Base-by-base conservation (phyloP, 2,888 invertebrate genomes). In the Carcina quercana region DNA sequence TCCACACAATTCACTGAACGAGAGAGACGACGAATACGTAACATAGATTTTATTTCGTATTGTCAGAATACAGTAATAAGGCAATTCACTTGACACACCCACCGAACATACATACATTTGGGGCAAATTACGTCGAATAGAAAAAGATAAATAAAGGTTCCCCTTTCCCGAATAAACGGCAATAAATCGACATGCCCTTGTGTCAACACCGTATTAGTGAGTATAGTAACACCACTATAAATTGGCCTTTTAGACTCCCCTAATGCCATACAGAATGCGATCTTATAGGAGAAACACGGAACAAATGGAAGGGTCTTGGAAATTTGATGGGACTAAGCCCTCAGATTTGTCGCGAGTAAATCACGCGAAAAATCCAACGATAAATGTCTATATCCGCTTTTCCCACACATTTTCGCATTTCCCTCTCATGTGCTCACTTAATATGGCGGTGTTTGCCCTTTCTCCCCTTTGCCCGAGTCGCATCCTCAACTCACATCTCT, bases 381-480 rank as follows among this genome's bases (percentile, higher is more conserved):
- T 80, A 79, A 79, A 82, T 65, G 80, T 82, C 82, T 80, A 79
- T 82, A 83, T 82, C 82, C 80, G 79, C 69, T 80, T 80, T 82
- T 80, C 79, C 76, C 80, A 83, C 79, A 76, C 80, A 78, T 82
- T 83, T 82, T 79, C 74, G 64, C 74, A 61, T 74, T 78, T 69
- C 78, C 80, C 7, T 79, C 79, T 80, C 82, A 79, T 83, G 80
- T 82, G 82, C 79, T 80, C 82, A 82, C 78, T 83, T 82, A 80
- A 80, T 79, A 80, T 80, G 80, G 73, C 67, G 72, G 66, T 80
- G 75, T 80, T 82, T 82, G 78, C 79, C 71, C 68, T 74, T 65
- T 71, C 59, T 62, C 74, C 82, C 80, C 75, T 68, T 61, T 47
- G 34, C 47, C 45, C 14, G 17, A 28, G 15, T 25, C 10, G 15